A percentile compares a stretch with the other conserved stretches of the same genome.
phyloP scores from a whole-genome alignment of 2,888 invertebrate species.

The Amphipyra tragopoginis region DNA sequence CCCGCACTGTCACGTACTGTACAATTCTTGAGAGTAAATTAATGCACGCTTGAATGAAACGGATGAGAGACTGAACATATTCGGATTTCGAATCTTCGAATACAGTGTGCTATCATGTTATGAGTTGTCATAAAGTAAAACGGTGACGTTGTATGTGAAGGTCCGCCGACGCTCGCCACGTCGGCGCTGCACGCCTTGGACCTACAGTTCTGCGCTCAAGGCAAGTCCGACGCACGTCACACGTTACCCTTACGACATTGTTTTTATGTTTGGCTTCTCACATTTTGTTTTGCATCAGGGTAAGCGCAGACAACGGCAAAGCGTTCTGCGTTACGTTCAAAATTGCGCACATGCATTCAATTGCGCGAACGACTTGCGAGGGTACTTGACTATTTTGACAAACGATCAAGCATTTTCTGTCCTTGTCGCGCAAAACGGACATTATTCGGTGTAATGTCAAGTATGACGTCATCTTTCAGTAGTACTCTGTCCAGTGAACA shows the following conservation, averaged over 20 bases:
- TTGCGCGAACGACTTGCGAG: neutral
- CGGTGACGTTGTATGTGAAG: slow-evolving; percentile 71
- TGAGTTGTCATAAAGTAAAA: slow-evolving; percentile 48
- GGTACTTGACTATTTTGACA: no score
- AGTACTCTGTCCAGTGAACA: no score
- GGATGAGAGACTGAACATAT: neutral
- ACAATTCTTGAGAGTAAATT: neutral
- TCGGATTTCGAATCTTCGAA: neutral
- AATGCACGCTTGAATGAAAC: neutral
- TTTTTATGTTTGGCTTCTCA: slow-evolving; percentile 43
- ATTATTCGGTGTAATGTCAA: no score
- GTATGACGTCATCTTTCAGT: no score
- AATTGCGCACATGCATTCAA: neutral
- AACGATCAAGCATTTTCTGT: no score
- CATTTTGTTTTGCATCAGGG: slow-evolving; percentile 30
- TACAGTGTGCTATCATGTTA: neutral
- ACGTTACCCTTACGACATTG: slow-evolving; percentile 34
- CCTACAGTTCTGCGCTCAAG: slow-evolving; percentile 87
- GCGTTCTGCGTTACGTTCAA: neutral
- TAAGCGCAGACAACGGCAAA: slow-evolving; percentile 3
- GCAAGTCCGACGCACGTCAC: slow-evolving; percentile 72
- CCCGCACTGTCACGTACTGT: no score
- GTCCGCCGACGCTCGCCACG: slow-evolving; percentile 87
- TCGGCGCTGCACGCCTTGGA: slow-evolving; percentile 87
- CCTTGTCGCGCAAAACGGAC: no score